Evolutionary conservation across 2,888 invertebrate species (phyloP), one percentile per base, ranked within the genome.

Genomic region (Lepidochrysops patricia): DNA sequence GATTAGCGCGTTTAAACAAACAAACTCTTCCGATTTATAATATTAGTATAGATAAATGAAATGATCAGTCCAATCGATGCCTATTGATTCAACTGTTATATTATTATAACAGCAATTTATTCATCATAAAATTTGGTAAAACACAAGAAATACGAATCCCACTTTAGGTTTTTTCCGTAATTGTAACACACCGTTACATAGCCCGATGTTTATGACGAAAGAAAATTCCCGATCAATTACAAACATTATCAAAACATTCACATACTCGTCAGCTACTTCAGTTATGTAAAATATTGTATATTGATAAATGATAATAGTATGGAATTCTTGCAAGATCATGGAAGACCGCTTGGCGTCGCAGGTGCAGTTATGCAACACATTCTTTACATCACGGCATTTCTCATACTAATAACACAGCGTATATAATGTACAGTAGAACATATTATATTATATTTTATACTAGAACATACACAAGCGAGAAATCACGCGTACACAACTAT

Each of bases 301-400:
- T 57, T 29, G 15, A 57, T 57, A 34, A 57, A 35, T 37, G 37
- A 13, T 34, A 37, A 34, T 43, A 25, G 9, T 26, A 12, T 52
- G 72, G 73, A 73, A 82, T 80, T 77, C 76, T 75, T 77, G 73
- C 68, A 73, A 76, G 72, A 78, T 78, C 82, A 81, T 81, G 68
- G 76, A 82, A 84, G 84, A 84, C 82, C 70, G 84, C 81, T 75
- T 80, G 84, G 82, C 85, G 71, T 65, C 70, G 71, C 81, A 77
- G 72, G 68, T 68, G 74, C 76, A 73, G 74, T 82, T 82, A 82
- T 73, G 71, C 72, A 69, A 73, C 61, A 64, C 70, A 84, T 82
- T 77, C 81, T 76, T 52, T n/a, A 6, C 5, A 27, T 32, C 29
- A 19, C 29, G 29, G 54, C 52, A 29, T 32, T 37, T 77, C 77